Evolutionary conservation across 23 tunicate species (phyloP).

Genomic region (Halocynthia roretzi): DNA sequence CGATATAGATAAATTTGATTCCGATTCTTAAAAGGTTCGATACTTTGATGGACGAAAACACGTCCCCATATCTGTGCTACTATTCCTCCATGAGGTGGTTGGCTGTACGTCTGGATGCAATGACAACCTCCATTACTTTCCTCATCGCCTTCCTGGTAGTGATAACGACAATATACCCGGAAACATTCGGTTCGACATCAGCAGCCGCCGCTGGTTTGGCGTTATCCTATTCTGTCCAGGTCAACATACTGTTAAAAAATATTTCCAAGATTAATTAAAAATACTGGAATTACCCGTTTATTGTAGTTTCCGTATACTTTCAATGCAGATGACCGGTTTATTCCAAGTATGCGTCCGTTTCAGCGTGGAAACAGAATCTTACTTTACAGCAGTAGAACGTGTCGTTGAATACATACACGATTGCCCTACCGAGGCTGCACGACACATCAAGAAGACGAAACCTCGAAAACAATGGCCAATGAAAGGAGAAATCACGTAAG

Average conservation of each 20-base stretch:
- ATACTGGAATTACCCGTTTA: background rate
- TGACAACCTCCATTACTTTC: conserved; percentile 56
- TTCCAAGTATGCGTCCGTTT: conserved; percentile 89
- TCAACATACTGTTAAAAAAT: background rate
- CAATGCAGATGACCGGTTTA: conserved; percentile 72
- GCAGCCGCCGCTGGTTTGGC: conserved; percentile 78
- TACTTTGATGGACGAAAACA: conserved; percentile 49
- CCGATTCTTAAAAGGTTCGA: conserved; percentile 20
- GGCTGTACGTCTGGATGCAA: conserved; percentile 59
- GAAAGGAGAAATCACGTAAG: conserved; percentile 66
- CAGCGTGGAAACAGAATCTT: conserved; percentile 83
- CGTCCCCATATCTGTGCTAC: conserved; percentile 56
- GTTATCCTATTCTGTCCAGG: conserved; percentile 75
- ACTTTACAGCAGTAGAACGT: conserved; percentile 84
- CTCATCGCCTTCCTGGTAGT: conserved; percentile 63
- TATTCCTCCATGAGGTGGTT: conserved; percentile 78
- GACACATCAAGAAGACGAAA: background rate
- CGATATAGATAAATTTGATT: background rate
- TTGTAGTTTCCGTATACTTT: background rate
- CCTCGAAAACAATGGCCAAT: conserved; percentile 61
- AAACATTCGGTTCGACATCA: conserved; percentile 39
- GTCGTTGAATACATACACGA: conserved; percentile 66
- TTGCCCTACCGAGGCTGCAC: conserved; percentile 45
- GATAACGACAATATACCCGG: conserved; percentile 55
- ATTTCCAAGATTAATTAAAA: background rate